Conservation (phyloP, 2,113 vertebrate species). For the Perognathus longimembris region DNA sequence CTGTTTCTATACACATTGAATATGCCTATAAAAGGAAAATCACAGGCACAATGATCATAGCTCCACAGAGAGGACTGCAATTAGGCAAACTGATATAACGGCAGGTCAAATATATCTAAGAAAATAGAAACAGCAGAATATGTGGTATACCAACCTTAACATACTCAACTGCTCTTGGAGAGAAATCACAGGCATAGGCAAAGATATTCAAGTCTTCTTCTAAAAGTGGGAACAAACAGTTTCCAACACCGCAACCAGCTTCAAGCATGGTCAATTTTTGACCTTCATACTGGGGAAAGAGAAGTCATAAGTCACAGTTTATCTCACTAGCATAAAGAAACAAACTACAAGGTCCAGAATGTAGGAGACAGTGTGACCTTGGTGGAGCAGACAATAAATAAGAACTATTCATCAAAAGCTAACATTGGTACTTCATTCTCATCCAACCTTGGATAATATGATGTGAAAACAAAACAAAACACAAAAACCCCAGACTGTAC, state of each 20-base stretch:
- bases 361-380: neutral
- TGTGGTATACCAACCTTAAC: conserved; percentile 91
- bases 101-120: neutral
- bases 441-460: neutral
- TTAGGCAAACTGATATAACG: neutral
- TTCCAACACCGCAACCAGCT: conserved; percentile 98
- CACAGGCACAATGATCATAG: neutral
- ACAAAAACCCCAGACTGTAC: neutral
- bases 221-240: conserved; percentile 97
- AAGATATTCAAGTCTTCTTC: conserved; percentile 94
- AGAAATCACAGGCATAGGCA: conserved; percentile 98
- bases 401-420: neutral
- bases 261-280: conserved; percentile 94
- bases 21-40: neutral
- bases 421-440: neutral
- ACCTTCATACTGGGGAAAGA: conserved; percentile 88
- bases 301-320: conserved; percentile 42
- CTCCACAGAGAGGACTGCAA: neutral
- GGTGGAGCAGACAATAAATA: neutral
- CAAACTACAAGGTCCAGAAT: neutral
- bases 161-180: conserved; percentile 95
- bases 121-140: neutral
- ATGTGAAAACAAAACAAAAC: neutral
- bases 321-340: neutral
- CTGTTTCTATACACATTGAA: neutral